phyloP scores from a whole-genome alignment of 2,888 invertebrate genomes.

The Micoletzkya japonica region DNA sequence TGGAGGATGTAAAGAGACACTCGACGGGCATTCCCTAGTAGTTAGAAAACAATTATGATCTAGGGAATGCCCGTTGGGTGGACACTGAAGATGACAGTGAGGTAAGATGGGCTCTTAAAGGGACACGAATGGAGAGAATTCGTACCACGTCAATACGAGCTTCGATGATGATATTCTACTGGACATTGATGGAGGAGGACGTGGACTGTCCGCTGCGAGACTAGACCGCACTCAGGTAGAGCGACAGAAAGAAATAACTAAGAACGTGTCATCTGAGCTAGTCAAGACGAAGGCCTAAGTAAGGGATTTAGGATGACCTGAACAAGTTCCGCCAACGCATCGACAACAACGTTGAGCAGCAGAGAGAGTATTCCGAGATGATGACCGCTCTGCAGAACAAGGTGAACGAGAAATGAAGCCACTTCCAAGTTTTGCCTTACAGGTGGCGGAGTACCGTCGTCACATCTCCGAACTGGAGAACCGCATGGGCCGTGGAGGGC shows the following conservation, averaged over 20 bases:
- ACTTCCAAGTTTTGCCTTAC: conserved; percentile 8
- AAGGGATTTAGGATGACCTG: conserved; percentile 50
- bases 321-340: conserved; percentile 60
- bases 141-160: conserved; percentile 55
- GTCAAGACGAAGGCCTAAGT: not conserved
- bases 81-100: too few species aligned
- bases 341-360: conserved; percentile 62
- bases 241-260: not conserved
- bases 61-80: too few species aligned
- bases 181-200: conserved; percentile 43
- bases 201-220: conserved; percentile 48
- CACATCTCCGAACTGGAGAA: conserved; percentile 60
- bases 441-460: conserved; percentile 60
- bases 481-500: conserved; percentile 34
- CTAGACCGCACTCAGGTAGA: conserved; percentile 55
- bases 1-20: too few species aligned
- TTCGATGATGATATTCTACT: conserved; percentile 57
- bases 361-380: conserved; percentile 61
- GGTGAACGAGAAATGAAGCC: conserved; percentile 31
- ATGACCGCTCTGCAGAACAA: conserved; percentile 60
- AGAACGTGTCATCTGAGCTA: not conserved
- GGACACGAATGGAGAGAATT: conserved; percentile 61
- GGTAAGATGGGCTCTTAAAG: too few species aligned
- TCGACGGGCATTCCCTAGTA: too few species aligned
- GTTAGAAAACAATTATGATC: too few species aligned